A percentile compares a stretch with the other conserved stretches of the same genome.
These are phyloP conservation scores for Pica pica DNA, from an alignment of 2,113 vertebrate genomes.

Conservation along the genomic window DNA sequence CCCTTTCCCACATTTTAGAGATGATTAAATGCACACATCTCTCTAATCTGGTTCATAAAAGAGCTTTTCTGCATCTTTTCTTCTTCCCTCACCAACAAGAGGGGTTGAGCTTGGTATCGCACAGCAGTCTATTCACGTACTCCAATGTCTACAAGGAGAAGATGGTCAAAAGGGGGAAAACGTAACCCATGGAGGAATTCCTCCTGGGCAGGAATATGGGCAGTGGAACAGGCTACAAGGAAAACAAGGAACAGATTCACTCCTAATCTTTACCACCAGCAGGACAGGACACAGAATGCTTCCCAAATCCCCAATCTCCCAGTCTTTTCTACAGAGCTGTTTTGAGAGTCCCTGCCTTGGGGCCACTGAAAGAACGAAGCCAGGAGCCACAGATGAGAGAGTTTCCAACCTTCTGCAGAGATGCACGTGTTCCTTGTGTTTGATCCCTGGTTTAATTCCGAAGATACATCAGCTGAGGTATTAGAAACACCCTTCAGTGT, in stretches of 20 bases:
- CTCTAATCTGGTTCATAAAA: background rate
- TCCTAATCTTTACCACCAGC: background rate
- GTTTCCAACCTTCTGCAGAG: background rate
- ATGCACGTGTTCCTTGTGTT: accelerated
- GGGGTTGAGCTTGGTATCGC: background rate
- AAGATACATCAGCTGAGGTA: background rate
- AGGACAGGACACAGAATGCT: background rate
- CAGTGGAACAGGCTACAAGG: background rate
- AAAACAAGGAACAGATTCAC: background rate
- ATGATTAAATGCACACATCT: background rate
- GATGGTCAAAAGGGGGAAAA: background rate
- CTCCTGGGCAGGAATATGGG: background rate
- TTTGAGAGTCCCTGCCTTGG: background rate
- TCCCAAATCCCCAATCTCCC: background rate
- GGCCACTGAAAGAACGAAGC: background rate
- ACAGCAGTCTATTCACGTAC: background rate
- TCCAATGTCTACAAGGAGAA: background rate
- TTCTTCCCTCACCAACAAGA: background rate
- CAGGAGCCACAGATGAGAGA: background rate
- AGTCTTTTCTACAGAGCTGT: background rate
- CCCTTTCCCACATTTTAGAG: background rate
- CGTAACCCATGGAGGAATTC: background rate
- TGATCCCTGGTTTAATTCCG: background rate
- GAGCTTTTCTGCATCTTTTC: background rate
- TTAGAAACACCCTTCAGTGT: background rate